Evolutionary conservation across 2,797 vertebrate species (phyloP).

Genomic region (Mionectes olivaceus): DNA sequence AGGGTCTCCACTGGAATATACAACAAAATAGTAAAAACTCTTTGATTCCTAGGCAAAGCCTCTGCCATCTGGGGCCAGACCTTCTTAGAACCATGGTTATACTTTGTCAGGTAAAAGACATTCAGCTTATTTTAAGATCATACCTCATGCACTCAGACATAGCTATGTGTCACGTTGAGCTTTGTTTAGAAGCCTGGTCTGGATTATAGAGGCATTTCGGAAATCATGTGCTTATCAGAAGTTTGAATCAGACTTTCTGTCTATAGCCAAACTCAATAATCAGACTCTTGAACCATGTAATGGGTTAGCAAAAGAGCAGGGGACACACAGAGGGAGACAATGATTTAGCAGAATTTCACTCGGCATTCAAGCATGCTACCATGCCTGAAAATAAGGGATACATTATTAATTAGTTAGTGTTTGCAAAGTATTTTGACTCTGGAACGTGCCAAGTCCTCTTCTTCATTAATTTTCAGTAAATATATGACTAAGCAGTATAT

Average conservation of each 20-base stretch:
- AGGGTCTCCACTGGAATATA: neutral
- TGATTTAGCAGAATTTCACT: constrained; percentile 66
- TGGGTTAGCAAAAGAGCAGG: constrained; percentile 12
- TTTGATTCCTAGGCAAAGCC: constrained; percentile 11
- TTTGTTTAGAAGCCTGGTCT: constrained; percentile 35
- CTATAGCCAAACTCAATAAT: constrained; percentile 29
- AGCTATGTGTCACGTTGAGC: constrained; percentile 37
- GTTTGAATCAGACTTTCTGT: constrained; percentile 48
- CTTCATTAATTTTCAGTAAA: constrained; percentile 59
- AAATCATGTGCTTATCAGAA: constrained; percentile 49
- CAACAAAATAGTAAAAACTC: neutral
- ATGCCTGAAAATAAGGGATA: constrained; percentile 63
- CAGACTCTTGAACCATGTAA: constrained; percentile 20
- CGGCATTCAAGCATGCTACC: constrained; percentile 49
- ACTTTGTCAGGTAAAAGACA: neutral
- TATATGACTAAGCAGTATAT: constrained; percentile 51
- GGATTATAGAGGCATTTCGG: constrained; percentile 1
- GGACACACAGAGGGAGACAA: constrained; percentile 29
- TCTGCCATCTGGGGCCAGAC: neutral
- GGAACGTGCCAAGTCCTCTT: constrained; percentile 39
- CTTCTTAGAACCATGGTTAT: neutral
- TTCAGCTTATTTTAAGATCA: constrained; percentile 46
- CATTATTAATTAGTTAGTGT: constrained; percentile 75
- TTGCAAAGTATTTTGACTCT: constrained; percentile 60
- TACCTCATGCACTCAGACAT: neutral